Evolutionary conservation across 2,888 invertebrate species (phyloP), one percentile per base, ranked within the genome.

Genomic region (Iphiclides podalirius): DNA sequence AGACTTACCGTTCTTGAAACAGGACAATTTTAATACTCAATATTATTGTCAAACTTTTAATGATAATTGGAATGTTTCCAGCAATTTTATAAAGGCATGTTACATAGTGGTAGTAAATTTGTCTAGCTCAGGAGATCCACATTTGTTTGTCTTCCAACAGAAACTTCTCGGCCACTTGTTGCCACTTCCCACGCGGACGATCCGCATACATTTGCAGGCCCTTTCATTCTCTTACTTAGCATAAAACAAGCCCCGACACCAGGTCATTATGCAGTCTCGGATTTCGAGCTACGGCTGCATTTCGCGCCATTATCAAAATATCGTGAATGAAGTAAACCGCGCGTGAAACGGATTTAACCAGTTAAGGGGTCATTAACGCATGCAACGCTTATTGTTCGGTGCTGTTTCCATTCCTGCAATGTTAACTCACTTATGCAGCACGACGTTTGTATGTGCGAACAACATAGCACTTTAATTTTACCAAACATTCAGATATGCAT

Each of bases 271-370:
- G 79, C 85, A 79, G 77, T 77, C 80, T 76, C 70, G 72, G 78
- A 80, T 81, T 83, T 79, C 81, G 79, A 79, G 75, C 75, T 75
- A 76, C 67, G 63, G 68, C 72, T 69, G 84, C 82, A 80, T 86
- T 83, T 84, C 79, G 78, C 80, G 76, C 78, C 74, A 84, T 85
- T 84, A 86, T 84, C 85, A 83, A 86, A 87, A 86, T 86, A 86
- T 84, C 81, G 81, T 76, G 76, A 76, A 78, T 79, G 82, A 72
- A 74, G 67, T 70, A 70, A 70, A 67, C 75, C 71, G 66, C 74
- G 78, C 79, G 69, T 75, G 79, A 76, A 79, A 66, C 68, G 64
- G 68, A 72, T 77, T 80, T 74, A 77, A 77, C 72, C 70, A 71
- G 79, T 80, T 79, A 75, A 75, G 70, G 69, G 74, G 76, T 77